Conservation (phyloP, 2,113 vertebrate species). For the Thamnaconus septentrionalis region DNA sequence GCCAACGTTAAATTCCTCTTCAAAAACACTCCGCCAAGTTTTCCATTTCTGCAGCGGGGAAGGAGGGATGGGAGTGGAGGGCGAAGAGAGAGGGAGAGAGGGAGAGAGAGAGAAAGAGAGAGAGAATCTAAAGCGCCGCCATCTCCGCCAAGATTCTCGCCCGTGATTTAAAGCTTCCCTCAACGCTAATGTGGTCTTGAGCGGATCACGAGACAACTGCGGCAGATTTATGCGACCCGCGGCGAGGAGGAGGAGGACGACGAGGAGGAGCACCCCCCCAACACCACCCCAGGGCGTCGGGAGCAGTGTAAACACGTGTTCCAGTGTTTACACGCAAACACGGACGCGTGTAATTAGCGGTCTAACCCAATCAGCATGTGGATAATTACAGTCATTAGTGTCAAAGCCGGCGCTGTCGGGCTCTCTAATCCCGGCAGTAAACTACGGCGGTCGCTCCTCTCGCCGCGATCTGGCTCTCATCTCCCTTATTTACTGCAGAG, state of each 20-base stretch:
- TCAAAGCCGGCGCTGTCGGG: constrained; percentile 63
- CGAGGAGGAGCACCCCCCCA: constrained; percentile 54
- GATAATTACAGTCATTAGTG: constrained; percentile 76
- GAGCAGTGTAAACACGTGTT: constrained; percentile 70
- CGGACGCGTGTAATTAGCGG: constrained; percentile 70
- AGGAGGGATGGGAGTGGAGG: no score
- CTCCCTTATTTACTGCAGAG: constrained; percentile 69
- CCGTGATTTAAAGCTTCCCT: constrained; percentile 62
- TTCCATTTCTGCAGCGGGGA: constrained; percentile 4
- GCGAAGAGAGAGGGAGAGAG: no score
- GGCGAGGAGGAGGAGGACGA: constrained; percentile 36
- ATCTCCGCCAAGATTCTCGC: constrained; percentile 37
- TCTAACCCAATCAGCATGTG: constrained; percentile 74
- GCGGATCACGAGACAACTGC: constrained; percentile 65
- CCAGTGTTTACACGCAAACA: constrained; percentile 67
- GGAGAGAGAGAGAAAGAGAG: constrained; percentile 25
- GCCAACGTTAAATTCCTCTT: constrained; percentile 38
- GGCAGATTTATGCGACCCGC: constrained; percentile 66
- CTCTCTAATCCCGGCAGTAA: constrained; percentile 70
- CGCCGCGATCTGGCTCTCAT: constrained; percentile 53
- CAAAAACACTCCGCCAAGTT: constrained; percentile 14
- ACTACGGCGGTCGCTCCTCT: constrained; percentile 35
- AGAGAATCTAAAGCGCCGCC: constrained; percentile 34
- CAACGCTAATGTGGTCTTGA: constrained; percentile 61
- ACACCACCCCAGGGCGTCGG: no score